Percentiles rank a stretch among this genome's conserved stretches.
Conservation (phyloP, 2,113 vertebrate species). For the Sapajus apella region DNA sequence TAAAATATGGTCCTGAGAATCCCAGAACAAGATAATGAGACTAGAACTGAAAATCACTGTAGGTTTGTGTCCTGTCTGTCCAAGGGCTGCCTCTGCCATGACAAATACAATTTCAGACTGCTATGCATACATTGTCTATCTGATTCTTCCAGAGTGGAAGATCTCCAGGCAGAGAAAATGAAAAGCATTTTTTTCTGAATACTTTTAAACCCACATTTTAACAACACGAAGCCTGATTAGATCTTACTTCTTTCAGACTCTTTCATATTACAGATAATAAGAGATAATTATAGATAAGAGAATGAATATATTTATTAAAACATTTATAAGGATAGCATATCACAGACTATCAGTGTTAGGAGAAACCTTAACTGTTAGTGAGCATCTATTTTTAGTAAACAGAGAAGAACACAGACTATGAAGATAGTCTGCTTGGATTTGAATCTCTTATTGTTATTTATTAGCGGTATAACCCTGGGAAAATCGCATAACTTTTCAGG, state of each 20-base stretch:
- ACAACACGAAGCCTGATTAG: background rate
- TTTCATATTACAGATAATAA: background rate
- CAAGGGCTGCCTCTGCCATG: slow-evolving; percentile 49
- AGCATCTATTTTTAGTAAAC: background rate
- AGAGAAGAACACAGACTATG: background rate
- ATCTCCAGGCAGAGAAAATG: background rate
- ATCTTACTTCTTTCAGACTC: background rate
- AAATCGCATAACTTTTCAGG: background rate
- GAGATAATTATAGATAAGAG: background rate
- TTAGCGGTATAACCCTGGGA: background rate
- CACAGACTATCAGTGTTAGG: background rate
- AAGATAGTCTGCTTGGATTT: background rate
- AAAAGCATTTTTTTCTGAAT: background rate
- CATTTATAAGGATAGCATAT: background rate
- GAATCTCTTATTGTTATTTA: background rate
- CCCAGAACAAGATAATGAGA: too few relatives aligned
- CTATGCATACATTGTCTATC: background rate
- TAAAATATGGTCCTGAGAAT: background rate
- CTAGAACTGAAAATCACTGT: background rate
- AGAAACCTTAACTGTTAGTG: background rate
- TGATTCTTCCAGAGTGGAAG: background rate
- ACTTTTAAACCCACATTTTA: background rate
- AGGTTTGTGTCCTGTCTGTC: background rate
- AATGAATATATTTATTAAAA: background rate
- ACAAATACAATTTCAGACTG: slow-evolving; percentile 31